Base-by-base conservation (phyloP, 2,113 vertebrate genomes). In the Myotis yumanensis region DNA sequence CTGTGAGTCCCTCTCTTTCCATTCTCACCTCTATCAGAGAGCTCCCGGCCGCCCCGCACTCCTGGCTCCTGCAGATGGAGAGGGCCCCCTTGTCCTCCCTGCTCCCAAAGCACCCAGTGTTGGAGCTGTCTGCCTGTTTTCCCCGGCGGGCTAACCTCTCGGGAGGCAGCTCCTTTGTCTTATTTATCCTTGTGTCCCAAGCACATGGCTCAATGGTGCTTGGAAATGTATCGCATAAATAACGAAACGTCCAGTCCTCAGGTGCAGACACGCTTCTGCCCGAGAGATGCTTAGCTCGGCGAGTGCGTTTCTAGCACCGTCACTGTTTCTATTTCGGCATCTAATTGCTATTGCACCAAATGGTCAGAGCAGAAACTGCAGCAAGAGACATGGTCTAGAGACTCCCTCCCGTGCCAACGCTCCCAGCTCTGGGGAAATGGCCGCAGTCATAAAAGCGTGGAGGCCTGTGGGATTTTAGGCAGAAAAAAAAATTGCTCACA, bases 251-350 rank as follows among this genome's bases (percentile, higher is more conserved):
- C 71, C 73, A 57, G 73, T 46, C 28, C 72, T 86, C 54, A 62
- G 89, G 80, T 69, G 30, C 35, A 22, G 7, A 51, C 57, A 32
- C 16, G 59, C 82, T n/a, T 76, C 84, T 32, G 25, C 88, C 66
- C 73, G 87, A 91, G 54, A 94, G 83, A 54, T 23, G 85, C 76
- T 54, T 2, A 86, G 80, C 96, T 92, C 88, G 90, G 84, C 84
- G 76, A 68, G 52, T 69, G 46, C 77, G 11, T 90, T 86, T 94
- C 85, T 46, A 51, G 81, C 85, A 46, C 62, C 0, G 2, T 96
- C 82, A 86, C 54, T 76, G 84, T 69, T 91, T 76, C 92, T 97
- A 51, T 93, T 96, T 95, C 93, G 68, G 82, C 92, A 48, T 69
- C 72, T 85, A 94, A 93, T 95, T 86, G 81, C 46, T 28, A 59